Base-by-base conservation (phyloP, 1,140 invertebrate genomes). In the Drosophila pseudoobscura region DNA sequence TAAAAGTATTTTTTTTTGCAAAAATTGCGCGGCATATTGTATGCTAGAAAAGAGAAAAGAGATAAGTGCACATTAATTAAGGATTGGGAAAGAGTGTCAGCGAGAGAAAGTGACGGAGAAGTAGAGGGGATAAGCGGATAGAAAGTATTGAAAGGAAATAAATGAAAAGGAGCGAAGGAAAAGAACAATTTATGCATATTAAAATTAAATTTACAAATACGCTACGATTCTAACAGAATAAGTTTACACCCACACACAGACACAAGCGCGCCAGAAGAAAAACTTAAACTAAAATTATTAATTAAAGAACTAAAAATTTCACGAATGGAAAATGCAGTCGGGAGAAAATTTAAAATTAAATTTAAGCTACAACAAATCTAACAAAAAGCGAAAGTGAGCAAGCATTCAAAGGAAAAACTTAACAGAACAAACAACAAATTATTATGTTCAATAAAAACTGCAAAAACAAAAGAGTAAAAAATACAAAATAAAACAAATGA, bases 151-250 rank as follows among this genome's bases (percentile, higher is more conserved):
- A 15, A 45, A 35, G 44, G 3, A 43, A 43, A 22, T 15, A 15
- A 54, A 51, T 68, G 55, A 69, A 20, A 20, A 20, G 35, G 49
- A 69, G 63, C 31, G 35, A 9, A 24, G 62, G 44, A 13, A 13
- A 52, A 46, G 46, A 78, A 76, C 45, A 80, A 70, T 75, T 83
- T 84, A 83, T 75, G 80, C 80, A 84, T 79, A 83, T 83, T 70
- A 63, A 84, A 75, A 83, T 75, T 69, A 69, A 69, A 69, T 69
- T 69, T 69, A 69, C 35, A 69, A 69, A 76, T 77, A 88, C 78
- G 83, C 82, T 87, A 85, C 60, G 58, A 72, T 77, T 84, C 74
- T 85, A 80, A 85, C 61, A 49, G 56, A 46, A 65, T 75, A 75
- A 85, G 62, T 46, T 77, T 75, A 77, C 71, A 76, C 44, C 47